Conservation (phyloP, 2,797 vertebrate genomes). For the Ptychobarbus kaznakovi region DNA sequence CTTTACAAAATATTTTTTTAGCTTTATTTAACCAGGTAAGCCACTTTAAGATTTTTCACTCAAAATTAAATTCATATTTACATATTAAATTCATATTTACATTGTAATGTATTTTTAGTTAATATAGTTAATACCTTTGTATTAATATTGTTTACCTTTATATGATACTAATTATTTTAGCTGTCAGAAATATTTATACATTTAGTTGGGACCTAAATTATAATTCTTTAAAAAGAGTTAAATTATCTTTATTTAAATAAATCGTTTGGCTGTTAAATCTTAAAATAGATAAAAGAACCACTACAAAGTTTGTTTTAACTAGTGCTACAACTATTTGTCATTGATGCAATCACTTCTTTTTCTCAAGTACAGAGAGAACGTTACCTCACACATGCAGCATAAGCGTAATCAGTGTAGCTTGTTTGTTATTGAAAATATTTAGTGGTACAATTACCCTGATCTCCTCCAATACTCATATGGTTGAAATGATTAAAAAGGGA, state of each 20-base stretch:
- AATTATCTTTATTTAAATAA: neutral
- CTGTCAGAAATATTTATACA: neutral
- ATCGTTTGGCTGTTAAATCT: neutral
- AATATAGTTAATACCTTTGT: no score
- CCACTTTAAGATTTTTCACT: no score
- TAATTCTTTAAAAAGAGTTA: neutral
- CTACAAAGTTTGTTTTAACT: neutral
- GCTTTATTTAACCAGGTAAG: no score
- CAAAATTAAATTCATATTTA: no score
- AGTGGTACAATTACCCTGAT: conserved; percentile 41
- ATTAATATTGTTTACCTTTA: neutral
- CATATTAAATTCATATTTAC: no score
- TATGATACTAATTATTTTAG: neutral
- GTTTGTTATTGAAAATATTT: conserved; percentile 33
- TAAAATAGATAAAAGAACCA: neutral
- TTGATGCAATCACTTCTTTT: neutral
- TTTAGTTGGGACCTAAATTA: neutral
- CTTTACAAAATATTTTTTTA: no score
- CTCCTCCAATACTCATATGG: neutral
- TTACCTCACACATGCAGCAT: neutral
- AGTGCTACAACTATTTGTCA: neutral
- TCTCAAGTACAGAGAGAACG: neutral
- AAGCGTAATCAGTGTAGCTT: neutral
- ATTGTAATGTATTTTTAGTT: no score
- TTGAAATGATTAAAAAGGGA: neutral